Evolutionary conservation across 2,113 vertebrate genomes (phyloP).

Genomic region (Tachysurus fulvidraco): DNA sequence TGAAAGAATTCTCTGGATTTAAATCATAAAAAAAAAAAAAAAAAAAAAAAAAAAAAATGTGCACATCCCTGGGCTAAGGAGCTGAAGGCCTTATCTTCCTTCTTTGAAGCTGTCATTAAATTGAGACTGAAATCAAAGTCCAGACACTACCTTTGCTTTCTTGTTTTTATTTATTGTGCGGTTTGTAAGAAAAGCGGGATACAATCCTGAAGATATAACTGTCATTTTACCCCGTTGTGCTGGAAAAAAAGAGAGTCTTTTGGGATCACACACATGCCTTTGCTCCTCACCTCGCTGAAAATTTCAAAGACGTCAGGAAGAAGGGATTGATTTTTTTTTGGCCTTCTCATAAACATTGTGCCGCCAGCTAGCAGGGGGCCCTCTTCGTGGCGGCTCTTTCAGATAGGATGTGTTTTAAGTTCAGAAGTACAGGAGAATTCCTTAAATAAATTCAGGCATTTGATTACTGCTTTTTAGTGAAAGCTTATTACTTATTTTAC

Average conservation of each 20-base stretch:
- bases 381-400: constrained; percentile 67
- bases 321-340: constrained; percentile 70
- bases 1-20: not conserved
- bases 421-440: constrained; percentile 25
- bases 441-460: constrained; percentile 53
- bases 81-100: not conserved
- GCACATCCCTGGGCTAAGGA: not conserved
- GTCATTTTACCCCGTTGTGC: constrained; percentile 65
- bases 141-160: constrained; percentile 64
- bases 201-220: constrained; percentile 69
- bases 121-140: constrained; percentile 68
- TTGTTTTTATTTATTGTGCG: constrained; percentile 72
- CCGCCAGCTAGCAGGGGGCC: constrained; percentile 73
- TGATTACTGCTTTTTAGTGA: constrained; percentile 9
- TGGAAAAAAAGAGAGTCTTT: constrained; percentile 66
- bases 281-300: constrained; percentile 67
- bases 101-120: constrained; percentile 53
- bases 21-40: not conserved
- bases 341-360: constrained; percentile 65
- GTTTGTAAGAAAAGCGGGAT: constrained; percentile 73
- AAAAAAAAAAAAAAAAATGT: not conserved
- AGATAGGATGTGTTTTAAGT: constrained; percentile 66
- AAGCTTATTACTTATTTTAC: not conserved
- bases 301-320: constrained; percentile 76
- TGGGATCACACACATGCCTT: constrained; percentile 68